Base-by-base conservation (phyloP, 2,888 invertebrate species). In the Slavum lentiscoides region DNA sequence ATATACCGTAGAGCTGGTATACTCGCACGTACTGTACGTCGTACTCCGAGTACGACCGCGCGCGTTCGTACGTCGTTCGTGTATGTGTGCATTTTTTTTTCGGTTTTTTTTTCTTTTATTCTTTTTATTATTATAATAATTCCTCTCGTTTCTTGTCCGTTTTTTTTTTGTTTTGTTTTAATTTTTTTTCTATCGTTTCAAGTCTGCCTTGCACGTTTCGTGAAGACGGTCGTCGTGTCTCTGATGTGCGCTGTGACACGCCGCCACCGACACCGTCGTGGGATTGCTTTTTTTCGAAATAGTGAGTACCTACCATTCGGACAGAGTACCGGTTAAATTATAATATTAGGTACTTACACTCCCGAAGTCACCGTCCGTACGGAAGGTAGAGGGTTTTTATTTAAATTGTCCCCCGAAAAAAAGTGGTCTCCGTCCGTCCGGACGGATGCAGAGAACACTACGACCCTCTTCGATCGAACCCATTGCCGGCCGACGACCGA, bases 151-250 rank as follows among this genome's bases (percentile, higher is more conserved):
- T 49, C 9, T 43, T 43, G 0, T 9, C 43, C 7, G 7, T 43
- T 43, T 43, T 43, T 43, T 43, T 43, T 43, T 43, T n/a, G n/a
- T 49, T 49, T 49, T 49, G 49, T 49, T 13, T 3, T 49, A 49
- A 11, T 49, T 70, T 55, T 49, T 49, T 49, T 49, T 49, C 11
- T 49, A 11, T 55, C 77, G 68, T 61, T 69, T 77, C 53, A 37
- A 69, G 77, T 70, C 62, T 11, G 69, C 53, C 49, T 37, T 21
- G 55, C 49, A 17, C 77, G 69, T 77, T 19, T 19, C 43, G 69
- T 77, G 53, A 69, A 49, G 3, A 11, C 49, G 2, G 77, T 70
- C 53, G 69, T 69, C 62, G 76, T 68, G 58, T 15, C 61, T 59
- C 58, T 61, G 75, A 39, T 17, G 68, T 58, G 64, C 59, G 67